These are phyloP conservation scores for Corella eumyota DNA, from an alignment of 23 tunicate species.

Conservation along the genomic window DNA sequence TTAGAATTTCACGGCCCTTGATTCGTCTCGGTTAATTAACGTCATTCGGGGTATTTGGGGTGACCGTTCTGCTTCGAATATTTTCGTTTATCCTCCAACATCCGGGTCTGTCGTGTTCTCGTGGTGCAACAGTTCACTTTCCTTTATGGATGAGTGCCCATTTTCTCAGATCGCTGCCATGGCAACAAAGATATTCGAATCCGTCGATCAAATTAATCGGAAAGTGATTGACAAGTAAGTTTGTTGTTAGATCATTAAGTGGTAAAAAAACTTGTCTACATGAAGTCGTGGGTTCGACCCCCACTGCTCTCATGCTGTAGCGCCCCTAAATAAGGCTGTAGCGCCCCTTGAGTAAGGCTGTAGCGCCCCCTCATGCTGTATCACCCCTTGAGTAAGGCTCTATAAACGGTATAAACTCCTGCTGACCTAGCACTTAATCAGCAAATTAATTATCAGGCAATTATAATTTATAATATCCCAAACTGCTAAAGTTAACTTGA, in stretches of 20 bases:
- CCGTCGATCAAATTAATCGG: background rate
- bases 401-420: too few species aligned
- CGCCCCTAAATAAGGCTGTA: too few species aligned
- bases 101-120: constrained; percentile 55
- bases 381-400: too few species aligned
- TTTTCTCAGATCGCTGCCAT: constrained; percentile 22
- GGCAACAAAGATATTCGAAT: constrained; percentile 14
- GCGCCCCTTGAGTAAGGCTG: too few species aligned
- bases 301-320: too few species aligned
- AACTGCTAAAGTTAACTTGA: too few species aligned
- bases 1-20: constrained; percentile 46
- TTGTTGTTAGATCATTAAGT: background rate
- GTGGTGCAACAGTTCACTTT: constrained; percentile 64
- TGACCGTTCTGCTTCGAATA: constrained; percentile 1
- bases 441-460: too few species aligned
- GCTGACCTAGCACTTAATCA: too few species aligned
- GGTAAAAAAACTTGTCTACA: background rate
- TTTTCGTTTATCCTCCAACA: constrained; percentile 34
- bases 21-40: constrained; percentile 20
- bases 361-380: too few species aligned
- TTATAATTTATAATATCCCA: too few species aligned
- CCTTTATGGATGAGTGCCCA: constrained; percentile 30
- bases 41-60: constrained; percentile 16
- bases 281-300: too few species aligned
- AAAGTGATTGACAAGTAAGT: constrained; percentile 19